phyloP scores from a whole-genome alignment of 2,113 vertebrate species.

The Symphodus melops region DNA sequence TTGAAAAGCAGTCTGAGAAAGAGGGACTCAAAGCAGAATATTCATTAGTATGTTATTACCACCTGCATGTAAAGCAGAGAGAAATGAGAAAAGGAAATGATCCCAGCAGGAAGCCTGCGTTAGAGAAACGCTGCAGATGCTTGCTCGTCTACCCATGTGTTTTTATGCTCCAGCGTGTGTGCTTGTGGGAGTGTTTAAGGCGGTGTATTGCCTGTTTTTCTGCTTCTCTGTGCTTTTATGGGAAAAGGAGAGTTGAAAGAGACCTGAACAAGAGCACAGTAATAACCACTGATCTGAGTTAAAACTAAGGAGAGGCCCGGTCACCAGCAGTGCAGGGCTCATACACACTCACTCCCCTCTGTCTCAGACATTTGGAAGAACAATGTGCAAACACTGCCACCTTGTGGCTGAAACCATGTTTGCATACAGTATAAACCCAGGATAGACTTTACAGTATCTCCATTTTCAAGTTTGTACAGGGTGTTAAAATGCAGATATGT shows the following conservation, averaged over 20 bases:
- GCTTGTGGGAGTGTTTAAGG: neutral
- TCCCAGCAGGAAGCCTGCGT: conserved; percentile 42
- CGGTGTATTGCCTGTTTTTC: conserved; percentile 27
- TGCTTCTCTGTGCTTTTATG: conserved; percentile 8
- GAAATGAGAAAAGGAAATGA: conserved; percentile 42
- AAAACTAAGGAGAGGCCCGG: conserved; percentile 64
- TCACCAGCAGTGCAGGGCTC: conserved; percentile 65
- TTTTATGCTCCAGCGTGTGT: neutral
- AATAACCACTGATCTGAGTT: conserved; percentile 81
- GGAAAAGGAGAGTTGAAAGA: conserved; percentile 26
- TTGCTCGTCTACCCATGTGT: conserved; percentile 11
- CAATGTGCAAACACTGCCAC: conserved; percentile 78
- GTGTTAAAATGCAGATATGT: neutral
- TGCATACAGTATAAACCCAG: neutral
- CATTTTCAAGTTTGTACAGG: conserved; percentile 2
- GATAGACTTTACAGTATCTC: conserved; percentile 13
- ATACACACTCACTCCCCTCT: neutral
- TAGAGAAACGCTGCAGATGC: conserved; percentile 37
- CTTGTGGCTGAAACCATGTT: conserved; percentile 61
- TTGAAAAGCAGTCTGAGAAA: neutral
- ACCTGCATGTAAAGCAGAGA: conserved; percentile 27
- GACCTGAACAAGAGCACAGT: conserved; percentile 73
- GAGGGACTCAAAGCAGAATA: conserved; percentile 12
- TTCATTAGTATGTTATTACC: conserved; percentile 44
- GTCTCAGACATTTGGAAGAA: neutral